A percentile compares a stretch with the other conserved stretches of the same genome.
Conservation (phyloP, 2,888 invertebrate species). For the Drosophila niveifrons region DNA sequence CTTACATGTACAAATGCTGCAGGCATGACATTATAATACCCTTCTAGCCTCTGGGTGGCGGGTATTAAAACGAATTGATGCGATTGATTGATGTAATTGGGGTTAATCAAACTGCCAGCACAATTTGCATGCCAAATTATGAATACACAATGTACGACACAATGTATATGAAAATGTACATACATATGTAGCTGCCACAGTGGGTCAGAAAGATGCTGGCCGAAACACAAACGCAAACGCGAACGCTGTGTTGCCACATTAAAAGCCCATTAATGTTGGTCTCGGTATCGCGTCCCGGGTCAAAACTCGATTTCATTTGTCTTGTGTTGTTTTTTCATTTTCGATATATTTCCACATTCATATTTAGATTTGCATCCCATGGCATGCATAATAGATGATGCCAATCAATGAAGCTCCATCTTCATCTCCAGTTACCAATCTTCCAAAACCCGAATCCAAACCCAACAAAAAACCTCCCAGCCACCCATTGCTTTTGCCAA, state of each 20-base stretch:
- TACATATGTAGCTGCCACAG: conserved; percentile 8
- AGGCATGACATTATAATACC: conserved; percentile 38
- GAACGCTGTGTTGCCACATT: conserved; percentile 45
- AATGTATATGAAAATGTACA: background rate
- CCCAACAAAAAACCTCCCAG: background rate
- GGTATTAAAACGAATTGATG: conserved; percentile 22
- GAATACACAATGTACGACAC: conserved; percentile 20
- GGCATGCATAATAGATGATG: conserved; percentile 2
- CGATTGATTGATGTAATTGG: conserved; percentile 65
- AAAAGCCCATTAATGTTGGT: conserved; percentile 53
- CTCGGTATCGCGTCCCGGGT: background rate
- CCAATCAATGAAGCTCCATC: background rate
- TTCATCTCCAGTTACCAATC: background rate
- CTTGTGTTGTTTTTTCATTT: conserved; percentile 46
- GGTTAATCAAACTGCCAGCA: conserved; percentile 69
- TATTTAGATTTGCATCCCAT: background rate
- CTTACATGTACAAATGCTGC: too few relatives aligned
- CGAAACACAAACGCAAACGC: background rate
- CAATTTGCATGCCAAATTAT: conserved; percentile 70
- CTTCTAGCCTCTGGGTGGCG: too few relatives aligned
- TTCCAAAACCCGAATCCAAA: background rate
- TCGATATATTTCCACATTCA: conserved; percentile 1
- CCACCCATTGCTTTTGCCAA: background rate
- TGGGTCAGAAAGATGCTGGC: conserved; percentile 31
- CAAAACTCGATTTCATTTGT: background rate